Evolutionary conservation across 2,113 vertebrate species (phyloP).

Genomic region (Zootoca vivipara): DNA sequence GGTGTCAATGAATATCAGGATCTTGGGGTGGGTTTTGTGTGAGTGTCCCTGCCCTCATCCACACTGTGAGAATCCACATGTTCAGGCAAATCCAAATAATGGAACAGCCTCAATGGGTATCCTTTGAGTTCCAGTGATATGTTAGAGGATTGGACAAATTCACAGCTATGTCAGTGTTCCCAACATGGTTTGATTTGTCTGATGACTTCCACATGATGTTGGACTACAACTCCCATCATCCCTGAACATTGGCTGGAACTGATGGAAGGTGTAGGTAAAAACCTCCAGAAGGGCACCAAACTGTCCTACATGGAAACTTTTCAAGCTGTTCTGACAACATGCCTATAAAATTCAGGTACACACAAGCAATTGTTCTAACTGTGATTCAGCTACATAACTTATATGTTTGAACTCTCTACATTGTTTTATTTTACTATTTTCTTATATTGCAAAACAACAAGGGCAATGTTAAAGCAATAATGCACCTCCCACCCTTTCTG

Average conservation of each 20-base stretch:
- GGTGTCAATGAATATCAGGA: too few relatives aligned
- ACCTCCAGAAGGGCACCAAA: too few relatives aligned
- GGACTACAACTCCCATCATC: too few relatives aligned
- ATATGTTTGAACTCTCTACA: background rate
- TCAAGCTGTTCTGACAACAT: background rate
- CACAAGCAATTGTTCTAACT: background rate
- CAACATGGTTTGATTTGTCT: too few relatives aligned
- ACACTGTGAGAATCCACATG: too few relatives aligned
- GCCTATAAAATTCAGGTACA: background rate
- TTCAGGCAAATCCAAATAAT: background rate
- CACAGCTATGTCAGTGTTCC: background rate
- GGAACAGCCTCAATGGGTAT: background rate
- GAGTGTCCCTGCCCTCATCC: too few relatives aligned
- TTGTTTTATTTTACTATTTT: background rate
- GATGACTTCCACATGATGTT: too few relatives aligned
- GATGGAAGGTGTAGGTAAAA: too few relatives aligned
- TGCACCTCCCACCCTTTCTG: too few relatives aligned
- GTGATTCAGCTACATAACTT: background rate
- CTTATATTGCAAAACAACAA: background rate
- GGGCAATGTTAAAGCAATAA: too few relatives aligned
- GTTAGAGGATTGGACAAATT: background rate
- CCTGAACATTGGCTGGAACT: too few relatives aligned
- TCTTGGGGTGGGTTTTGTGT: too few relatives aligned
- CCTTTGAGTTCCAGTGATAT: background rate
- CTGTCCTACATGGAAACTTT: background rate